These are phyloP conservation scores for Podarcis raffonei DNA, from an alignment of 2,113 vertebrate species.

Conservation along the genomic window DNA sequence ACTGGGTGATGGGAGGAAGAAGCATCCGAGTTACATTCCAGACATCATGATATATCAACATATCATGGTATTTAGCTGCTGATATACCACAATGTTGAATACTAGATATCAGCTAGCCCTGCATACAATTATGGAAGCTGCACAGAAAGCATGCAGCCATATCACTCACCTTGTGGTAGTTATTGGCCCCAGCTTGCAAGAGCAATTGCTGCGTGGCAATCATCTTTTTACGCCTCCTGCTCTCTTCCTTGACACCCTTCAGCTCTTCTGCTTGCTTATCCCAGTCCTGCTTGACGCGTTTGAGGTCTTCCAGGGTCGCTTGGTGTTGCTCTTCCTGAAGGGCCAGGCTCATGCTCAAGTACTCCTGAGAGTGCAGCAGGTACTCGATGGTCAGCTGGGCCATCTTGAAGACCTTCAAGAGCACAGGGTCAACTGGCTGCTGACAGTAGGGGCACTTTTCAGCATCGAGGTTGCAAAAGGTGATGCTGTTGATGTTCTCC, in stretches of 20 bases:
- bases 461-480: slow-evolving; percentile 75
- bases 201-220: slow-evolving; percentile 74
- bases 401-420: slow-evolving; percentile 80
- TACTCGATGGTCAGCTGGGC: slow-evolving; percentile 82
- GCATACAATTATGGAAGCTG: background rate
- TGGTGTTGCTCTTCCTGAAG: slow-evolving; percentile 66
- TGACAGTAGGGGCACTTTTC: slow-evolving; percentile 76
- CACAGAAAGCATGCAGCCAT: background rate
- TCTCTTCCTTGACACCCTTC: slow-evolving; percentile 69
- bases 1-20: no score
- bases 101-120: no score
- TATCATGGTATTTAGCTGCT: no score
- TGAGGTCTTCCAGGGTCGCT: slow-evolving; percentile 54
- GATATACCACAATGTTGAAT: no score
- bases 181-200: slow-evolving; percentile 67
- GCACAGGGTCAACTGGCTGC: slow-evolving; percentile 64
- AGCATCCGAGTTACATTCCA: no score
- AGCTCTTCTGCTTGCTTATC: slow-evolving; percentile 62
- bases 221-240: slow-evolving; percentile 73
- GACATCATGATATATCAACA: no score
- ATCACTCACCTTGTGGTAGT: slow-evolving; percentile 72
- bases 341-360: slow-evolving; percentile 65
- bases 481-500: slow-evolving; percentile 71
- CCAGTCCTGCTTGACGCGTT: slow-evolving; percentile 54
- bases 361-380: slow-evolving; percentile 79